Conservation (phyloP, 2,797 vertebrate species). For the Pelodytes ibericus region DNA sequence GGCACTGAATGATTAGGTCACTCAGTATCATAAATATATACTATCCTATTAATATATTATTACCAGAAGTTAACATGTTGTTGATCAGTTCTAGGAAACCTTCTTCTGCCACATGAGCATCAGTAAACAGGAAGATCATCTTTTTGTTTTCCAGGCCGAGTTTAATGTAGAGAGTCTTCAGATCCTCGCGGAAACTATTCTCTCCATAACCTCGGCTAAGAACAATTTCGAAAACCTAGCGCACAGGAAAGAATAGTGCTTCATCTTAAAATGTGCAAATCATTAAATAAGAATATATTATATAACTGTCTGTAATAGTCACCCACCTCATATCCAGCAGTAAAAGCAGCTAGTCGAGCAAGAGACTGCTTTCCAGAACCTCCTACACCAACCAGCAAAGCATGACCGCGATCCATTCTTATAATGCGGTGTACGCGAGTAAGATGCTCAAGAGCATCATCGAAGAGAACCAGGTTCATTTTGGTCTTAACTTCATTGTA, state of each 20-base stretch:
- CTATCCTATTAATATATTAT: no score
- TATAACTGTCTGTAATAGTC: background rate
- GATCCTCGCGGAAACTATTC: slow-evolving; percentile 86
- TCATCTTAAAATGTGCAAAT: background rate
- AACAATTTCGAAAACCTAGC: slow-evolving; percentile 90
- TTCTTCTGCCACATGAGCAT: slow-evolving; percentile 90
- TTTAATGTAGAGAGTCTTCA: slow-evolving; percentile 86
- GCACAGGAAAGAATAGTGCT: background rate
- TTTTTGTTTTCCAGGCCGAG: slow-evolving; percentile 88
- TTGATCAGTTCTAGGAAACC: slow-evolving; percentile 96
- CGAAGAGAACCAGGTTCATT: slow-evolving; percentile 94
- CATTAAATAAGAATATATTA: background rate
- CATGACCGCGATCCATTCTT: slow-evolving; percentile 87
- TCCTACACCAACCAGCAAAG: slow-evolving; percentile 88
- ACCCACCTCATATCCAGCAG: slow-evolving; percentile 88
- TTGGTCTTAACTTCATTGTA: slow-evolving; percentile 84
- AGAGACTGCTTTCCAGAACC: slow-evolving; percentile 96
- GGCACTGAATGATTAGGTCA: no score
- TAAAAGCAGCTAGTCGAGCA: slow-evolving; percentile 85
- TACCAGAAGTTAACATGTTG: slow-evolving; percentile 98
- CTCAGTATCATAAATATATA: no score
- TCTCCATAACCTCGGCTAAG: slow-evolving; percentile 89
- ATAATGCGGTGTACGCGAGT: slow-evolving; percentile 87
- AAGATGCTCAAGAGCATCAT: slow-evolving; percentile 93
- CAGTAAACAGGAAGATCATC: slow-evolving; percentile 90